Evolutionary conservation across 2,888 invertebrate genomes (phyloP).

Genomic region (Nephrotoma appendiculata): DNA sequence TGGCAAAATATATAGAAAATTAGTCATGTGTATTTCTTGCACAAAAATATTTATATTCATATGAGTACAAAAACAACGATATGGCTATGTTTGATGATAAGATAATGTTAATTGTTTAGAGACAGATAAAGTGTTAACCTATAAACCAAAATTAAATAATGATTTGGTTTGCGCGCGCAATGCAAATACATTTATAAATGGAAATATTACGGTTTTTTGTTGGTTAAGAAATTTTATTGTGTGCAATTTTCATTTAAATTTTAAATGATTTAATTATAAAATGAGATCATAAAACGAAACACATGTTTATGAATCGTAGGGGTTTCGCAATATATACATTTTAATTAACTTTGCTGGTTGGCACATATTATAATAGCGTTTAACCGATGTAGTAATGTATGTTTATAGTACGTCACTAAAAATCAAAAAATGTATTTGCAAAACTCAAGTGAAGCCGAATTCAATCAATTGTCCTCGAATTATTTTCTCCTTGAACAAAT

Average conservation of each 20-base stretch:
- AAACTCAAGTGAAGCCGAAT: background rate
- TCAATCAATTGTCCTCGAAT: background rate
- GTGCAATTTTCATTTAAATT: background rate
- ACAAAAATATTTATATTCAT: background rate
- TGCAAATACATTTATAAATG: background rate
- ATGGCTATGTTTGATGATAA: background rate
- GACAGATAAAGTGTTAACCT: background rate
- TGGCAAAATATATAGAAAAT: background rate
- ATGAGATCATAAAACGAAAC: background rate
- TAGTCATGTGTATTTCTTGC: background rate
- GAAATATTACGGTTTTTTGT: background rate
- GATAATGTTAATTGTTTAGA: background rate
- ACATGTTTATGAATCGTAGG: background rate
- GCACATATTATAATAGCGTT: background rate
- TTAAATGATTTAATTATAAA: background rate
- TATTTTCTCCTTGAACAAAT: background rate
- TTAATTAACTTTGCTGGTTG: background rate
- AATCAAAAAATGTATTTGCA: too few relatives aligned
- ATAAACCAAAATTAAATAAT: background rate
- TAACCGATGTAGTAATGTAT: background rate
- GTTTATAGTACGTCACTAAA: background rate
- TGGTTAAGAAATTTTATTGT: background rate
- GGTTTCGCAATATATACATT: background rate
- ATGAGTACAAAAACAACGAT: background rate
- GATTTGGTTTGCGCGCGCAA: background rate